Base-by-base conservation (phyloP, 1,140 invertebrate species). In the Apocrypta bakeri region DNA sequence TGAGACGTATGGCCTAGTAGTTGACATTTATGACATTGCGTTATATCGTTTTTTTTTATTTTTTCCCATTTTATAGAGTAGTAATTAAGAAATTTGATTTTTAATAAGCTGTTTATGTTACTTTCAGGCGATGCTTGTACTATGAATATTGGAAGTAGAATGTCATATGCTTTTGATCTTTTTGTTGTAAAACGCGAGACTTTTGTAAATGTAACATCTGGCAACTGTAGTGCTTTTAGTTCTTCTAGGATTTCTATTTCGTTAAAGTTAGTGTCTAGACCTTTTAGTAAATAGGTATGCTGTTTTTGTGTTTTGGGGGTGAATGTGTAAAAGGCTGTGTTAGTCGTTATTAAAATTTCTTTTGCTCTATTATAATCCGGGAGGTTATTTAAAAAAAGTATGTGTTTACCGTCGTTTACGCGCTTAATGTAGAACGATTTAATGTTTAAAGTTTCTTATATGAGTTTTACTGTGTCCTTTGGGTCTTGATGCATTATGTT, bases 21-120 rank as follows among this genome's bases (percentile, higher is more conserved):
- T 69, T 85, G 83, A 42, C 84, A 86, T 2, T 81, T 85, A 6
- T 29, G 75, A 17, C 84, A 86, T 80, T 86, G 81, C 12, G 74
- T 83, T 17, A 72, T 33, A 0, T 61, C 68, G 12, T 29, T 71
- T 11, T 79, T 81, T 78, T 21, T 72, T 14, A 86, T 14, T 42
- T 25, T 69, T 64, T 85, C 82, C 84, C 83, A 84, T 25, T 31
- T 78, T 0, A 84, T 25, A 0, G 75, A 8, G 37, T 85, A 82
- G 12, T 83, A 29, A 4, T 78, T 21, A 0, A 86, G 7, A n/a
- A 61, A 42, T 25, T 81, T 83, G 6, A 75, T 71, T 64, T 79
- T 78, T 17, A 64, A 31, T 8, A 83, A 7, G 33, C 77, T 73
- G 0, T 29, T 71, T 2, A 63, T 61, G 9, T 31, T 76, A 25